Conservation (phyloP, 2,113 vertebrate genomes). For the Tympanuchus pallidicinctus region DNA sequence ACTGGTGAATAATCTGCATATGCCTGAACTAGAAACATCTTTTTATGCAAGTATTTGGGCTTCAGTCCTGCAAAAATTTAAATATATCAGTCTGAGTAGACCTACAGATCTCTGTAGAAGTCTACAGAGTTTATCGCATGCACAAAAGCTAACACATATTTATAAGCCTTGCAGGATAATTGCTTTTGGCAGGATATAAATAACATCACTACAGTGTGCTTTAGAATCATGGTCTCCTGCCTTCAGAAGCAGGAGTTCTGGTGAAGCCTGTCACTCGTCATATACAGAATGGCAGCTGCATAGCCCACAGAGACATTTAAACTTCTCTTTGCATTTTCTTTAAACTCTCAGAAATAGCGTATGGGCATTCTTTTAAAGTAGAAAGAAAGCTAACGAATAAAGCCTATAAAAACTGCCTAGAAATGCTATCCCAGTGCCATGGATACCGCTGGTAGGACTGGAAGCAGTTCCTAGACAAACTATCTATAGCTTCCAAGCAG, state of each 20-base stretch:
- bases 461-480: slow-evolving; percentile 27
- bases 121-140: slow-evolving; percentile 56
- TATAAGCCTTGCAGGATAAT: slow-evolving; percentile 57
- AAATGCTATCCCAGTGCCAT: slow-evolving; percentile 10
- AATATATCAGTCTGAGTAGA: slow-evolving; percentile 56
- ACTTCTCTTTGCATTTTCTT: slow-evolving; percentile 55
- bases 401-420: background rate
- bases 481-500: slow-evolving; percentile 2
- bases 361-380: slow-evolving; percentile 35
- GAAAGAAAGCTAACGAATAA: slow-evolving; percentile 27
- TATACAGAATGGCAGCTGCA: slow-evolving; percentile 49
- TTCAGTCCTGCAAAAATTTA: slow-evolving; percentile 64
- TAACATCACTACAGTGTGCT: slow-evolving; percentile 52
- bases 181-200: slow-evolving; percentile 66
- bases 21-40: slow-evolving; percentile 43
- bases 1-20: slow-evolving; percentile 36
- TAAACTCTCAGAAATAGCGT: slow-evolving; percentile 22
- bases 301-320: slow-evolving; percentile 53
- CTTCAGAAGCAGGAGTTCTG: slow-evolving; percentile 53
- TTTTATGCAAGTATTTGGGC: slow-evolving; percentile 51
- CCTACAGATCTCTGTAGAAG: slow-evolving; percentile 50
- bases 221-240: slow-evolving; percentile 47
- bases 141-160: slow-evolving; percentile 43
- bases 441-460: slow-evolving; percentile 7
- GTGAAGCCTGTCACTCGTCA: slow-evolving; percentile 66